Conservation (phyloP, 2,113 vertebrate species). For the Theristicus caerulescens region DNA sequence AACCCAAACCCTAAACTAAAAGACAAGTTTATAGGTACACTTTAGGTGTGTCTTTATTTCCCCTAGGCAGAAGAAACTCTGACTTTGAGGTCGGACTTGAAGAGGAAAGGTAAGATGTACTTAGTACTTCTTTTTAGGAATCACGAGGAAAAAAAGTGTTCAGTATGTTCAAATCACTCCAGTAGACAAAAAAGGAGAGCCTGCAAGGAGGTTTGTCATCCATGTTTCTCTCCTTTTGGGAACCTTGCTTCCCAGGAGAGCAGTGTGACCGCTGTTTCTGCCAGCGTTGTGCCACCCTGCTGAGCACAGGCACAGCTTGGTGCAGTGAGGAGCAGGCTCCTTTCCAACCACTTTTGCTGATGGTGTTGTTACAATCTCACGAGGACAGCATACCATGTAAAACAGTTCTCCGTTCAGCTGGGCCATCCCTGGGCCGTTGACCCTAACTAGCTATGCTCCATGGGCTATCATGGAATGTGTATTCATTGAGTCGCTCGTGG, state of each 20-base stretch:
- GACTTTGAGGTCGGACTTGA: neutral
- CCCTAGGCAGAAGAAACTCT: neutral
- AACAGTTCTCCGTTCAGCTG: neutral
- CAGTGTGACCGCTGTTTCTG: fast-evolving
- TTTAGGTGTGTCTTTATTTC: neutral
- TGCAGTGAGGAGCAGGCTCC: neutral
- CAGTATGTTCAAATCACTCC: neutral
- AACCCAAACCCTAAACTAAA: neutral
- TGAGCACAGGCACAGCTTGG: neutral
- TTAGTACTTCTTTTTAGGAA: neutral
- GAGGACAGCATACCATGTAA: neutral
- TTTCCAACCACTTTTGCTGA: fast-evolving
- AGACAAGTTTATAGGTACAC: neutral
- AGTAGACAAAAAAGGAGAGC: neutral
- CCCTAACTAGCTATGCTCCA: neutral
- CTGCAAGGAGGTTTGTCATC: neutral
- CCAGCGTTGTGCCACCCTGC: fast-evolving
- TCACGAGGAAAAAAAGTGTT: neutral
- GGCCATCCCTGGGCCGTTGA: fast-evolving
- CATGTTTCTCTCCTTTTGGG: neutral
- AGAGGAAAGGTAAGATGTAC: neutral
- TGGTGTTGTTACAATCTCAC: neutral
- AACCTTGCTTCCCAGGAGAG: neutral
- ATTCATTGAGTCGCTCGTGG: fast-evolving
- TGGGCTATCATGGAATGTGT: fast-evolving